These are phyloP conservation scores for Oreochromis spilurus DNA, from an alignment of 2,113 vertebrate species.

Conservation along the genomic window DNA sequence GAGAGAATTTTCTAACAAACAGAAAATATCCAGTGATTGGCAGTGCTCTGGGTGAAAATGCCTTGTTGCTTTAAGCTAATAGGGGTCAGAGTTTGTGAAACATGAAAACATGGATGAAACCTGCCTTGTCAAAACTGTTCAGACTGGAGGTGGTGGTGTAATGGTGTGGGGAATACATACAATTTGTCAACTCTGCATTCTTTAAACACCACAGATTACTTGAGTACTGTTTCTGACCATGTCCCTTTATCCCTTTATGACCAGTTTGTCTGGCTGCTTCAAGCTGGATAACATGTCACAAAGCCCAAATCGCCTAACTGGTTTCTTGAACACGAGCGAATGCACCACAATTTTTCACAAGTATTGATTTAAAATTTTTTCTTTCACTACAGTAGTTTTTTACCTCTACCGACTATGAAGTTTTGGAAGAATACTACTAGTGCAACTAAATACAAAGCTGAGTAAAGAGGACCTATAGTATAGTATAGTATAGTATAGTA, in stretches of 20 bases:
- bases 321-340: not conserved
- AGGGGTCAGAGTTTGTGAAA: not conserved
- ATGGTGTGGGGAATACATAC: not conserved
- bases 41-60: not conserved
- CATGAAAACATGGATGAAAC: not conserved
- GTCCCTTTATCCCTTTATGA: not conserved
- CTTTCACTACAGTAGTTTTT: fast-evolving
- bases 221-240: not conserved
- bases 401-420: not conserved
- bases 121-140: not conserved
- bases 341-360: not conserved
- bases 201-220: not conserved
- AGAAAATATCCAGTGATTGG: fast-evolving
- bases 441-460: not conserved
- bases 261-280: not conserved
- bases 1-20: not conserved
- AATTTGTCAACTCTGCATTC: not conserved
- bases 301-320: not conserved
- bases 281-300: not conserved
- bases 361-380: not conserved
- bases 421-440: not conserved
- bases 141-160: not conserved
- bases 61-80: no score
- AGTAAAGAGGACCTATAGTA: not conserved
- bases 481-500: not conserved